Evolutionary conservation across 2,888 invertebrate species (phyloP).

Genomic region (Aethes cnicana): DNA sequence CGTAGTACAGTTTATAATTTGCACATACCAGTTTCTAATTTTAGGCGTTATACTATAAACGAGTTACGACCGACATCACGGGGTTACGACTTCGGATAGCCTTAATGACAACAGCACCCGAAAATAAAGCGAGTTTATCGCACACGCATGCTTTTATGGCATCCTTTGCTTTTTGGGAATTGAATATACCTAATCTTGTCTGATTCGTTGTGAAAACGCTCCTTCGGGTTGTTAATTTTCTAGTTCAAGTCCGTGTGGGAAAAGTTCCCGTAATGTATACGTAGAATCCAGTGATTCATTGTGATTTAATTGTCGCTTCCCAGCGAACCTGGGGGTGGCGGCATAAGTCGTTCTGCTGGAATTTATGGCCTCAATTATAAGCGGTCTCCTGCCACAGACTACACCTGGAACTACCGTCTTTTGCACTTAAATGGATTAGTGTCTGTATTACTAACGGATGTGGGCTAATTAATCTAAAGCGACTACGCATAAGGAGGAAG

Average conservation of each 20-base stretch:
- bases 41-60: slow-evolving; percentile 71
- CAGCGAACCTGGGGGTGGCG: slow-evolving; percentile 47
- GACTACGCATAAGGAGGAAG: slow-evolving; percentile 10
- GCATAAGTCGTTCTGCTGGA: slow-evolving; percentile 61
- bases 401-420: slow-evolving; percentile 56
- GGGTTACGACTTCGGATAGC: slow-evolving; percentile 65
- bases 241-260: slow-evolving; percentile 18
- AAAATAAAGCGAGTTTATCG: slow-evolving; percentile 71
- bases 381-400: slow-evolving; percentile 51
- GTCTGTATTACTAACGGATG: slow-evolving; percentile 21
- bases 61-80: slow-evolving; percentile 74
- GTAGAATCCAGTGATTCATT: slow-evolving; percentile 64
- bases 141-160: slow-evolving; percentile 57
- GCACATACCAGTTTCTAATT: slow-evolving; percentile 63
- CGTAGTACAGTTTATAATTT: slow-evolving; percentile 38
- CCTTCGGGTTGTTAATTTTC: not conserved
- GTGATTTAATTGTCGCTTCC: slow-evolving; percentile 76
- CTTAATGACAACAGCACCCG: slow-evolving; percentile 70
- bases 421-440: slow-evolving; percentile 44
- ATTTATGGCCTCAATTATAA: slow-evolving; percentile 78
- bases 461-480: slow-evolving; percentile 16
- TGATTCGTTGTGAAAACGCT: slow-evolving; percentile 35
- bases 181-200: slow-evolving; percentile 37
- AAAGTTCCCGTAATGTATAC: slow-evolving; percentile 54
- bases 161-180: slow-evolving; percentile 50